Base-by-base conservation (phyloP, 1,140 invertebrate species). In the Drosophila sechellia region DNA sequence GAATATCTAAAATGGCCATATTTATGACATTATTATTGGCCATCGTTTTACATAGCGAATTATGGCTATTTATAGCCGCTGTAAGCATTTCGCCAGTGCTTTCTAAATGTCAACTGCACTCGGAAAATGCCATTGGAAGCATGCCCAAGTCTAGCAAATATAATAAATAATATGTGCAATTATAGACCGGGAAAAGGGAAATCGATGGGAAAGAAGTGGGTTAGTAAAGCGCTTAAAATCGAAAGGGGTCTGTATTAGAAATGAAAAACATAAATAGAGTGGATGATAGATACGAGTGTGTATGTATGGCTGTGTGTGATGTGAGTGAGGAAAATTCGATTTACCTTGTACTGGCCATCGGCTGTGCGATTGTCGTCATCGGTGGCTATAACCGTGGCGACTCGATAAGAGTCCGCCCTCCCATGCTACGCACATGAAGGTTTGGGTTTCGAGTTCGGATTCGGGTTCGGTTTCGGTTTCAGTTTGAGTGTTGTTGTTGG, bases 351-450 rank as follows among this genome's bases (percentile, higher is more conserved):
- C 94, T 96, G 96, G 93, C 97, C 97, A 94, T 98, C 96, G 79
- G 96, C 96, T 75, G 97, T 97, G 94, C 95, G 96, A 95, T 98
- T 97, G 95, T 98, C 97, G 93, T 98, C 97, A 94, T 96, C 96
- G 93, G 96, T 94, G 93, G 95, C 94, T 78, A 96, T 95, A 93
- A 97, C 95, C 84, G 97, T 98, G 77, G 97, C 97, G 93, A 97
- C 96, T 93, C 97, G 95, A 94, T 98, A 98, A 89, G 97, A 98
- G 94, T 98, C 97, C 93, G 96, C 95, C 91, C 97, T 96, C 93
- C 96, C 96, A 95, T 97, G 96, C 96, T 98, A 95, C 83, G 95
- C 96, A 96, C 96, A 97, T 83, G 96, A 96, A 57, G 50, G 49
- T 20, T 63, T n/a, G 11, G 12, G 13, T 39, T 39, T 39, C 37